Conservation (phyloP, 2,797 vertebrate species). For the Coracias cyanogaster region DNA sequence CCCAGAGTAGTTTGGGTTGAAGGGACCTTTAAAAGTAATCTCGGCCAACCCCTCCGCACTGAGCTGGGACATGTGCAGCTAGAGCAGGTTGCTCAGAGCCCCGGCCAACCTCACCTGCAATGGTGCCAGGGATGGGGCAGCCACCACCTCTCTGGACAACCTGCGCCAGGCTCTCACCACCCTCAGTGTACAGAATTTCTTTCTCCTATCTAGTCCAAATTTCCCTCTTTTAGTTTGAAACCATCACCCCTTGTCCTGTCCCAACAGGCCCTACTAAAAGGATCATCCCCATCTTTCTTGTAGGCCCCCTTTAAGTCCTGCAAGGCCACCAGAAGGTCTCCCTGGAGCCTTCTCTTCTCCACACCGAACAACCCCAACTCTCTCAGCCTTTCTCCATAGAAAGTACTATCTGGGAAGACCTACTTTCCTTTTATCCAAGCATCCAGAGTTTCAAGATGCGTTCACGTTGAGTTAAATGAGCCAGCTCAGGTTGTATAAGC, state of each 20-base stretch:
- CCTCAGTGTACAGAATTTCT: not conserved
- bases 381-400: not conserved
- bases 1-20: not conserved
- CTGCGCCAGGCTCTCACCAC: not conserved
- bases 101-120: no score
- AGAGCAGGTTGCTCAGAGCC: no score
- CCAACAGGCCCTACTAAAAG: not conserved
- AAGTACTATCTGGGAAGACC: not conserved
- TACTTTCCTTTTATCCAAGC: not conserved
- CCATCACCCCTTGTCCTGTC: not conserved
- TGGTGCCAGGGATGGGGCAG: not conserved
- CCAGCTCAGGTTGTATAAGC: not conserved
- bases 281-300: not conserved
- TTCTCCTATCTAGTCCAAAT: not conserved
- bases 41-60: not conserved
- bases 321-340: not conserved
- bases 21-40: no score
- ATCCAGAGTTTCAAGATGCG: not conserved
- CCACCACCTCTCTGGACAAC: not conserved
- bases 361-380: not conserved
- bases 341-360: not conserved
- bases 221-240: not conserved
- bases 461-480: not conserved
- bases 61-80: not conserved
- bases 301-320: not conserved